Base-by-base conservation (phyloP, 2,888 invertebrate species). In the Troides helena region DNA sequence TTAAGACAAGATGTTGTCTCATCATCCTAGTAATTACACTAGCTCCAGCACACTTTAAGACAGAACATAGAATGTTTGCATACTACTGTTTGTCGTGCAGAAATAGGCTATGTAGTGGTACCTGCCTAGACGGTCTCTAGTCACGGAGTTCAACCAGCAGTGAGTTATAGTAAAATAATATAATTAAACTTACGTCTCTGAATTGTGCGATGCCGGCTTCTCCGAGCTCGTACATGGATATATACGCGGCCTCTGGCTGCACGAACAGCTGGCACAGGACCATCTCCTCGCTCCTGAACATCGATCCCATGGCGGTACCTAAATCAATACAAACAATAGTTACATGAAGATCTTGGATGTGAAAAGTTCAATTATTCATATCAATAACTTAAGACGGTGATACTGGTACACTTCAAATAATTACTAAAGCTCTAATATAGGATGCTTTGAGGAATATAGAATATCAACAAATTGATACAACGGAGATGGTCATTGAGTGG, bases 171-270 rank as follows among this genome's bases (percentile, higher is more conserved):
- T 25, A 25, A 25, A 3, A 25, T 25, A 0, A 25, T 4, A n/a
- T n/a, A 53, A 58, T n/a, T 10, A 1, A 67, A 93, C 94, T 94
- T 78, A 95, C 95, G 87, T 95, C 95, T 88, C 95, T 92, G 80
- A 96, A 96, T 84, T 96, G 95, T 7, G 95, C 95, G 21, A 95
- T 89, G 64, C 95, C 95, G 0, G 95, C 93, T 77, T 96, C 96
- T 7, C 96, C 96, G 10, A 96, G 90, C 79, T 95, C 95, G 65
- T 95, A 95, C 81, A 96, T 94, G 79, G 95, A 95, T 59, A 94
- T 93, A 84, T 95, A 96, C 0, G 95, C 95, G 1, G 95, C 95
- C 79, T 96, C 96, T 0, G 95, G 94, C 80, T 95, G 95, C 59
- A 96, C 93, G 81, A 95, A 95, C 73, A 96, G 91, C 87, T 96